Evolutionary conservation across 2,113 vertebrate genomes (phyloP), one percentile per base, ranked within the genome.

Genomic region (Lichenostomus cassidix): DNA sequence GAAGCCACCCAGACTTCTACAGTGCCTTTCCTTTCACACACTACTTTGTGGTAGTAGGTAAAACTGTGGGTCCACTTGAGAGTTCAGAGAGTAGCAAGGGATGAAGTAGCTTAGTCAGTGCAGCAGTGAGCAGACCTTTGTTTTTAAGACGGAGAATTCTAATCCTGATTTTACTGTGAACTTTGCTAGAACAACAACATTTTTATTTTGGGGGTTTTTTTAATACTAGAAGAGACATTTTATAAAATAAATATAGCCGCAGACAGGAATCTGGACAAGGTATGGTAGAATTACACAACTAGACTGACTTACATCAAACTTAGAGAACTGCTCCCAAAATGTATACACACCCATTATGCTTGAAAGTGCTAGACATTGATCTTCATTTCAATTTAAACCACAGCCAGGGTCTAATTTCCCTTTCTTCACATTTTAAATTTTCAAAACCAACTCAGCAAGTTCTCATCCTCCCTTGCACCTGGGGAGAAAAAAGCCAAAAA

Each of bases 381-480:
- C 91, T 96, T 65, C 50, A n/a, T 87, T 96, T 96, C 94, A 89
- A 28, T 92, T 95, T 65, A 94, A 98, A 96, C 89, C 92, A 88
- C 87, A 83, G 64, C 29, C 33, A 71, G 91, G 55, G 23, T 97
- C 97, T 87, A 96, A 95, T 97, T 98, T 97, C 96, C 92, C 94
- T 97, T 95, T 96, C 91, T 95, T 97, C 94, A 96, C 81, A 96
- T 96, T 96, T 96, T 92, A 92, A 92, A 63, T 73, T 95, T 94
- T 95, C 46, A 85, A 96, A 96, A 85, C 47, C 71, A 83, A 15
- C 75, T 98, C 96, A 98, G 97, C 96, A 96, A 96, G 91, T 98
- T 98, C 74, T 96, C 70, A 89, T 96, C 89, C 87, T 96, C 31
- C 53, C 60, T 83, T 18, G 23, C 97, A 97, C 92, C 96, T 97